phyloP scores from a whole-genome alignment of 2,888 invertebrate genomes.

The Andricus curvator region DNA sequence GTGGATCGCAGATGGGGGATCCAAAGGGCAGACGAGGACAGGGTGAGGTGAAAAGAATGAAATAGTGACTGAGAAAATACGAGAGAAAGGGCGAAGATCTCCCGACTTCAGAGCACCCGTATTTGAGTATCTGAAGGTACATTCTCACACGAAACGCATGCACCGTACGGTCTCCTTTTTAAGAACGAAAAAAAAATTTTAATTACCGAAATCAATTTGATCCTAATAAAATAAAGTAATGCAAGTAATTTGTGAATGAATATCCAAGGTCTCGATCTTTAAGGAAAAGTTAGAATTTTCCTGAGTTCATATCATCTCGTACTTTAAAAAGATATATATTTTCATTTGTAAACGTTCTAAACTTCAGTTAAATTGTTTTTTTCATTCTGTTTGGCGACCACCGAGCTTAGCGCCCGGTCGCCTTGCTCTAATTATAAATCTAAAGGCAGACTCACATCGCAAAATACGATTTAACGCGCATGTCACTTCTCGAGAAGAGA shows the following conservation, averaged over 20 bases:
- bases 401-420: conserved; percentile 20
- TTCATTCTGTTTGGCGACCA: conserved; percentile 25
- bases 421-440: conserved; percentile 39
- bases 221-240: too few species aligned
- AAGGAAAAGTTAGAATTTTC: too few species aligned
- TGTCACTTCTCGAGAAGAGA: conserved; percentile 25
- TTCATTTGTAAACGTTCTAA: too few species aligned
- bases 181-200: too few species aligned
- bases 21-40: background rate
- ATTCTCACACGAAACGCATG: conserved; percentile 3
- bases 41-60: conserved; percentile 9
- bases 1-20: conserved; percentile 30
- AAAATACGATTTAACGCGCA: conserved; percentile 32
- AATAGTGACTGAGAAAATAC: conserved; percentile 31
- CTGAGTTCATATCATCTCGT: too few species aligned
- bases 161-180: background rate
- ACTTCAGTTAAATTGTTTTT: conserved; percentile 5
- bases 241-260: too few species aligned
- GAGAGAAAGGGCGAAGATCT: conserved; percentile 19
- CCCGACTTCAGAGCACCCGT: conserved; percentile 1
- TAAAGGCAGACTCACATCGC: conserved; percentile 34
- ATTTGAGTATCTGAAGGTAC: background rate
- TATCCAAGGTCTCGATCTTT: too few species aligned
- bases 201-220: too few species aligned
- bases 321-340: too few species aligned